phyloP scores from a whole-genome alignment of 2,113 vertebrate species.

The Thunnus maccoyii region DNA sequence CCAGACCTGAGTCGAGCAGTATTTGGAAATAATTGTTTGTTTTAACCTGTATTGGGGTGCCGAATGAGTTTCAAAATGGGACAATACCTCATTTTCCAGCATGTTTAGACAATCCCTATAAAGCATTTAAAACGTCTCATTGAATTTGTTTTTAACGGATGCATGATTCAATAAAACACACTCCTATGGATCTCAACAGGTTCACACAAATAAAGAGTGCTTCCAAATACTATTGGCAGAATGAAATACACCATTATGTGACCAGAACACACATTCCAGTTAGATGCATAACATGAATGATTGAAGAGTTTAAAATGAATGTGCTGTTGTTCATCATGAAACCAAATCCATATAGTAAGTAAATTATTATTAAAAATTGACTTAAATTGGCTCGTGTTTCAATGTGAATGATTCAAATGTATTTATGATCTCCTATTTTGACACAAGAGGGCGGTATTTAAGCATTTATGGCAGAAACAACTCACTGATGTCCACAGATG shows the following conservation, averaged over 20 bases:
- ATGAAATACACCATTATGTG: constrained; percentile 13
- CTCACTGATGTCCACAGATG: neutral
- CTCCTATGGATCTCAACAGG: constrained; percentile 10
- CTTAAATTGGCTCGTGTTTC: neutral
- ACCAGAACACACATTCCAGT: constrained; percentile 41
- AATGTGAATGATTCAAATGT: too few relatives aligned
- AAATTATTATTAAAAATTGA: constrained; percentile 65
- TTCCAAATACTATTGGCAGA: neutral
- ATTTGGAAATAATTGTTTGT: constrained; percentile 11
- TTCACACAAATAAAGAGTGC: constrained; percentile 3
- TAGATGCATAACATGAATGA: constrained; percentile 10
- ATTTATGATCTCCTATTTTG: neutral
- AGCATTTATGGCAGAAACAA: neutral
- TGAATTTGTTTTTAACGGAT: constrained; percentile 18
- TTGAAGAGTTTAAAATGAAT: constrained; percentile 11
- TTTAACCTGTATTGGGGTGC: constrained; percentile 12
- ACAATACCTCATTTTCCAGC: neutral
- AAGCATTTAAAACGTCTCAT: constrained; percentile 2
- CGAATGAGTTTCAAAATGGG: neutral
- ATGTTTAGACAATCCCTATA: constrained; percentile 41
- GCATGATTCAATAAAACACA: neutral
- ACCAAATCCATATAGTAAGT: constrained; percentile 23
- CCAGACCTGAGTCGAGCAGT: constrained; percentile 14
- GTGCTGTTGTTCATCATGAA: constrained; percentile 20
- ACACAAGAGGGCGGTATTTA: constrained; percentile 35